Evolutionary conservation across 2,113 vertebrate genomes (phyloP), one percentile per base, ranked within the genome.

Genomic region (Uria aalge): DNA sequence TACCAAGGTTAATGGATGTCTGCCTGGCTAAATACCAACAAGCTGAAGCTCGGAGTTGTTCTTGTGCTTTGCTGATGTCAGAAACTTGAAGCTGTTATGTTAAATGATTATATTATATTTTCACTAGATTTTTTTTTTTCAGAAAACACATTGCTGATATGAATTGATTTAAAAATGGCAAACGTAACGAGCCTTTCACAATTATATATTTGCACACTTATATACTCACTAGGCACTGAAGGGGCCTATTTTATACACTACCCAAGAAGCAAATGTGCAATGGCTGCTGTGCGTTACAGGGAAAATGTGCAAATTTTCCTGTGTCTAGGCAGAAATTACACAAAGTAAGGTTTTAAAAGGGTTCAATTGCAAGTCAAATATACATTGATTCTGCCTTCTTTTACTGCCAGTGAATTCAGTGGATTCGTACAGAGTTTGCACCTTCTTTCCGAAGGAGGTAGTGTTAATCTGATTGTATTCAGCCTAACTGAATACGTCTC

Each of bases 151-250:
- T 23, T 36, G 5, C 8, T 74, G 23, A 10, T 50, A 45, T 6
- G 3, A 75, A 60, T 38, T 71, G n/a, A 45, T 85, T 74, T 72
- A 0, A 79, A 71, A 87, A 69, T 9, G 36, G 4, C 41, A 52
- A 74, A 55, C 0, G 0, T 73, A 60, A 87, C 11, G 41, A 56
- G 36, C n/a, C 24, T 89, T 78, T 76, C 34, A 29, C 5, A 52
- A 15, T 50, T 82, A n/a, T 0, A 2, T 38, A 11, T 77, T 85
- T 67, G 72, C 13, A 52, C 2, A 10, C 8, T 67, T 0, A 0
- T 14, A 21, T 43, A 24, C 16, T 41, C 21, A 16, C 18, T 59
- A 24, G 63, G 12, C 52, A 21, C 47, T 7, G 10, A 83, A 88
- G 50, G 71, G 86, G 30, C 30, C 15, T 47, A 40, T 36, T 74